Base-by-base conservation (phyloP, 2,113 vertebrate genomes). In the Muntiacus reevesi region DNA sequence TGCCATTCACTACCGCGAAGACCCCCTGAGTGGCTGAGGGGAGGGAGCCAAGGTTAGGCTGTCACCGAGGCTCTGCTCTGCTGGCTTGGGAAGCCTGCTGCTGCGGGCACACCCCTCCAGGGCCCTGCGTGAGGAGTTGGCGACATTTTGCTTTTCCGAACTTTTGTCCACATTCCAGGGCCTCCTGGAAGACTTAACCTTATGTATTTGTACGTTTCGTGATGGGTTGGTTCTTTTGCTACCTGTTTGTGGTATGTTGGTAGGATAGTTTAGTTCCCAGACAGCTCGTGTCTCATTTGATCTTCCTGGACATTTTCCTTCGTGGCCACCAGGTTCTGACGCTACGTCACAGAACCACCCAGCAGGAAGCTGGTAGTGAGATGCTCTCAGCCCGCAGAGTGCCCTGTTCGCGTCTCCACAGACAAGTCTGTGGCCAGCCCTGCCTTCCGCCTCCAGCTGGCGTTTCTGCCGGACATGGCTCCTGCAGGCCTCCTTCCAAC, bases 1-100 rank as follows among this genome's bases (percentile, higher is more conserved):
- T 11, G 99, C 99, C 98, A 99, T 99, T 98, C 99, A 99, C 98
- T 99, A 99, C 98, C 99, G 99, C 0, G 99, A 99, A 98, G 99
- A 99, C 87, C 99, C 99, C 2, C 99, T 99, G 23, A 99, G 99
- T 97, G 99, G 99, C 98, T 99, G 99, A 99, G 64, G 79, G 1
- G 30, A 14, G 50, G 9, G 3, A 23, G 79, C 85, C n/a, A 50
- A 0, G 43, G 87, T 96, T 0, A 8, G 45, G 94, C 96, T 36
- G 92, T 96, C 96, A n/a, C 95, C 45, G 3, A 87, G 81, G 95
- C 97, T 92, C 89, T 8, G 0, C 62, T 74, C 94, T 64, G 54
- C 93, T 0, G 0, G 89, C 92, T 47, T 28, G 78, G 93, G 71
- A 86, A 93, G 97, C 97, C 91, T 43, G 81, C 91, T 62, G 2